These are phyloP conservation scores for Babyrousa celebensis DNA, from an alignment of 2,797 vertebrate genomes.

Conservation along the genomic window DNA sequence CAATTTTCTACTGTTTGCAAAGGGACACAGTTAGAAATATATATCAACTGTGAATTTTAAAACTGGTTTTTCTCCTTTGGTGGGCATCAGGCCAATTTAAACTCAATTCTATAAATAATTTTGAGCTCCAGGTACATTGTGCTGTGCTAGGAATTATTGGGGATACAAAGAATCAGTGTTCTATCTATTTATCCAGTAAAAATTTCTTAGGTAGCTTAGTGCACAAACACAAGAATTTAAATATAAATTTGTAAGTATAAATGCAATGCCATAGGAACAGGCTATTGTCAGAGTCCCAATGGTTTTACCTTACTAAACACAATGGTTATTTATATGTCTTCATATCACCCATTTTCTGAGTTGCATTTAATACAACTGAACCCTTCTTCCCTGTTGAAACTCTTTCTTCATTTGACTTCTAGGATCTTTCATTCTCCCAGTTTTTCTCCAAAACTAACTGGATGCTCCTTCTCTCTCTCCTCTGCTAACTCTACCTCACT, in stretches of 20 bases:
- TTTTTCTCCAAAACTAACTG: neutral
- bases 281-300: neutral
- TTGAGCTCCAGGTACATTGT: neutral
- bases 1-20: too few species aligned
- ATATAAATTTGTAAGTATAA: neutral
- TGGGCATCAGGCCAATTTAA: neutral
- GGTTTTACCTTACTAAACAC: neutral
- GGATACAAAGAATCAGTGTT: neutral
- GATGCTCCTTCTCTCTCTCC: neutral
- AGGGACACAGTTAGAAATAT: neutral
- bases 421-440: neutral
- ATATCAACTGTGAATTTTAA: constrained; percentile 10
- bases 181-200: neutral
- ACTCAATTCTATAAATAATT: constrained; percentile 34
- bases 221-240: neutral
- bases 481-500: neutral
- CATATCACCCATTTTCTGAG: neutral
- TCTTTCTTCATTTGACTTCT: constrained; percentile 20
- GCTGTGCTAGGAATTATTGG: neutral
- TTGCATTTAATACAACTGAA: neutral
- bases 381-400: neutral
- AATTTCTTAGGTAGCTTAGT: neutral
- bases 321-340: neutral
- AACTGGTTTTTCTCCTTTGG: neutral
- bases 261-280: neutral